Evolutionary conservation across 2,113 vertebrate genomes (phyloP), one percentile per base, ranked within the genome.

Genomic region (Sphaerodactylus townsendi): DNA sequence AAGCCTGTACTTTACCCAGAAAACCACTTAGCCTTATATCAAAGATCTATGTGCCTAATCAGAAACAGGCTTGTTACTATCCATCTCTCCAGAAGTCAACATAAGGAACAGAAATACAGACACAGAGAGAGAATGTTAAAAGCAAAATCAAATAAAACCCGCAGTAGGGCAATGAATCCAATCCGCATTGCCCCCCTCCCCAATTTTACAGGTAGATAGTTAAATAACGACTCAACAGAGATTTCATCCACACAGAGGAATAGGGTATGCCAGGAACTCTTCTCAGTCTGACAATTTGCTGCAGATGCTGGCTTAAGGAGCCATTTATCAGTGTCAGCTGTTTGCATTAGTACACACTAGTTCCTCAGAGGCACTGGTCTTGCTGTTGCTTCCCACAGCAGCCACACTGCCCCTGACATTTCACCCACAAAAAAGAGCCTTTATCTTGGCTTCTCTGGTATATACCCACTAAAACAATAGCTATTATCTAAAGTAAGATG

Each of bases 271-370:
- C 46, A 82, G 89, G 93, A 94, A 91, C 88, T 80, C 39, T 1
- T 66, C 87, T 89, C 86, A 72, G 74, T 53, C 86, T 74, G 79
- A 79, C 87, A 85, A 87, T 91, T 81, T 72, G 77, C 90, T 90
- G 84, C 83, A 79, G 80, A 83, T 73, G 84, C 87, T 85, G 85
- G 80, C 89, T 82, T 79, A 17, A 62, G 77, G 81, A 91, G 82
- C 89, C 91, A 90, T 92, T 92, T 90, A 93, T 94, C 93, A 94
- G 86, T 81, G 92, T 92, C 93, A 87, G 78, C 86, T 74, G 39
- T 89, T 59, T 7, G 1, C 85, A 86, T 84, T 90, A 70, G 85
- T 88, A 74, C 75, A 88, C 91, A 77, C 74, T 8, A 72, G 69
- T 77, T 85, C 86, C 87, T 82, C 70, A 3, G 77, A 53, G 86